Conservation (phyloP, 2,888 invertebrate species). For the Napeogenes inachia region DNA sequence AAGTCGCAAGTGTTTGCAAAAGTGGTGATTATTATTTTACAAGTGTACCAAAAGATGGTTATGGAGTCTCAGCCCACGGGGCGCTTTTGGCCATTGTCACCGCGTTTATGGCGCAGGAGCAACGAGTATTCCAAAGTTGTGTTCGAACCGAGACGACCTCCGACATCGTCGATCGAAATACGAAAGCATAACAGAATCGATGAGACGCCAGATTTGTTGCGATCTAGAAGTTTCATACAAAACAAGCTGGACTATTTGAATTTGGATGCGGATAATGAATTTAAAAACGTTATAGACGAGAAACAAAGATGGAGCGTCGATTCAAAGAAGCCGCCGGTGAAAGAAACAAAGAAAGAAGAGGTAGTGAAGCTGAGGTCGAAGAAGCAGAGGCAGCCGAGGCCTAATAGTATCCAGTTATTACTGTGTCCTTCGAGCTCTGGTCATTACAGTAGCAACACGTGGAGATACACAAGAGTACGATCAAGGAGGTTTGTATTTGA, state of each 20-base stretch:
- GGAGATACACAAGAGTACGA: constrained; percentile 69
- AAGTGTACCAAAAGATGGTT: constrained; percentile 54
- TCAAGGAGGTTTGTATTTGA: constrained; percentile 59
- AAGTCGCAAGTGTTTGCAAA: constrained; percentile 38
- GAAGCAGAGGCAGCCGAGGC: constrained; percentile 64
- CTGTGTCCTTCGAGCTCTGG: constrained; percentile 68
- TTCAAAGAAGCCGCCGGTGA: constrained; percentile 59
- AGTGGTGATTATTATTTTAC: background rate
- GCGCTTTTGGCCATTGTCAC: constrained; percentile 70
- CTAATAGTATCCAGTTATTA: constrained; percentile 67
- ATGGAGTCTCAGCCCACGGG: constrained; percentile 67
- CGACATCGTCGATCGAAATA: constrained; percentile 58
- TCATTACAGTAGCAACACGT: constrained; percentile 69
- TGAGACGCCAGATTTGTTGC: constrained; percentile 58
- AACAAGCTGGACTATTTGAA: constrained; percentile 57
- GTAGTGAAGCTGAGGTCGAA: constrained; percentile 62
- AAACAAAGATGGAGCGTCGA: constrained; percentile 57
- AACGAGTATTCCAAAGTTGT: constrained; percentile 70
- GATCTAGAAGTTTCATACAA: constrained; percentile 56
- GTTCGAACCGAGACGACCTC: constrained; percentile 67
- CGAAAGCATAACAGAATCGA: constrained; percentile 45
- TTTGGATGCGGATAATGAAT: constrained; percentile 45
- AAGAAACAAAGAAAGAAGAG: constrained; percentile 53
- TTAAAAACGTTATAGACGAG: constrained; percentile 34
- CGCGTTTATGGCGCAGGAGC: constrained; percentile 68